Evolutionary conservation across 2,888 invertebrate genomes (phyloP).

Genomic region (Plusia festucae): DNA sequence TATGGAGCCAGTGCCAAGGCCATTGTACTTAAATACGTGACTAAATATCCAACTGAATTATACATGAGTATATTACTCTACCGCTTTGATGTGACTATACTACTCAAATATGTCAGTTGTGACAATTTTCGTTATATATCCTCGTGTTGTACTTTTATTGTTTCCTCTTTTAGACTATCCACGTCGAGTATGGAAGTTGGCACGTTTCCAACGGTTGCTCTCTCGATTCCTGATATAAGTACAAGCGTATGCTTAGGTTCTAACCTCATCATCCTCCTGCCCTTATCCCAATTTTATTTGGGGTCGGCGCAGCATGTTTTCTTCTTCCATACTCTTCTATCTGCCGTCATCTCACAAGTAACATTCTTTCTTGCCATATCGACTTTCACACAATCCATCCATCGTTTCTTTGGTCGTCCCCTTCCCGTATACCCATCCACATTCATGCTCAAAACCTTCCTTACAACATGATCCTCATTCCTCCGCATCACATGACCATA

Average conservation of each 20-base stretch:
- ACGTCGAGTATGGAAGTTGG: conserved; percentile 76
- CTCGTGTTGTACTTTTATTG: conserved; percentile 52
- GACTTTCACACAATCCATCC: too few species aligned
- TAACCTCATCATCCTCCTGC: too few species aligned
- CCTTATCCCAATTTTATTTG: too few species aligned
- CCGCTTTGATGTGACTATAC: conserved; percentile 65
- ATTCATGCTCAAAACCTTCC: too few species aligned
- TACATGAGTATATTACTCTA: conserved; percentile 63
- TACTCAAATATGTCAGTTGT: conserved; percentile 66
- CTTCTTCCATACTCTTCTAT: too few species aligned
- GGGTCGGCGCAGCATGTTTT: too few species aligned
- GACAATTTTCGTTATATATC: conserved; percentile 62
- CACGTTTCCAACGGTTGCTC: conserved; percentile 69
- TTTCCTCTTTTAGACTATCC: conserved; percentile 55
- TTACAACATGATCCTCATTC: too few species aligned
- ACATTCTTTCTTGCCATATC: too few species aligned
- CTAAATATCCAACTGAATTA: conserved; percentile 71
- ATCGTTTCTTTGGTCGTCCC: too few species aligned
- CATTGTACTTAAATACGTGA: conserved; percentile 64
- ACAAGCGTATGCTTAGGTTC: conserved; percentile 33
- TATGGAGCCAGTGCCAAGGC: conserved; percentile 69
- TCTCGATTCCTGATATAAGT: conserved; percentile 54
- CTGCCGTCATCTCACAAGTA: too few species aligned
- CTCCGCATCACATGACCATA: too few species aligned
- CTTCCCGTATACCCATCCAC: too few species aligned